phyloP scores from a whole-genome alignment of 1,140 invertebrate genomes.

The Lordiphosa stackelbergi region DNA sequence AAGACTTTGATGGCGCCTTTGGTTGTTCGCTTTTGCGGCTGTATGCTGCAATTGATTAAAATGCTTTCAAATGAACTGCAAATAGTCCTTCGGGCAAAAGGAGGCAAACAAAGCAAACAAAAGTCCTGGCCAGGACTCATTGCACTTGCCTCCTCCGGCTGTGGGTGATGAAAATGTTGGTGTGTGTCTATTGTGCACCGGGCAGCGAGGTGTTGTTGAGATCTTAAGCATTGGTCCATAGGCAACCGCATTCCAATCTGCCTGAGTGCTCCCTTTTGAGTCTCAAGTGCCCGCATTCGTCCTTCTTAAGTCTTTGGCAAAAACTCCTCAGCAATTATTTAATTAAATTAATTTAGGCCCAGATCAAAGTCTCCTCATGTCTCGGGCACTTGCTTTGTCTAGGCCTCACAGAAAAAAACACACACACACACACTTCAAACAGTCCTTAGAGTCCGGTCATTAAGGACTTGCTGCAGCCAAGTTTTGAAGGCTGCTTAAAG shows the following conservation, averaged over 20 bases:
- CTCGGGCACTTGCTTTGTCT: conserved; percentile 4
- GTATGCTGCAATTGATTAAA: conserved; percentile 48
- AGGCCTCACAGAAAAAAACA: conserved; percentile 2
- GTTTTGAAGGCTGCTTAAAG: conserved; percentile 8
- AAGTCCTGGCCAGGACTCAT: conserved; percentile 1
- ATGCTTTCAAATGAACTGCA: conserved; percentile 39
- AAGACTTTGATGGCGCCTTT: conserved; percentile 3
- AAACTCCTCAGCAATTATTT: conserved; percentile 38
- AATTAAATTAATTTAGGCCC: conserved; percentile 47
- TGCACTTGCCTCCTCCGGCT: conserved; percentile 31
- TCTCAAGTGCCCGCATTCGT: conserved; percentile 4
- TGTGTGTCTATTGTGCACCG: conserved; percentile 9
- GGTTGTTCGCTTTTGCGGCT: conserved; percentile 14
- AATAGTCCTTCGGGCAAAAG: conserved; percentile 11
- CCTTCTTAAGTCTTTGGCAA: conserved; percentile 5
- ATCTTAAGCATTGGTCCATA: conserved; percentile 20
- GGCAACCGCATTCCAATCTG: conserved; percentile 42
- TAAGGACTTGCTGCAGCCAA: background rate
- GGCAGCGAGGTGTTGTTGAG: conserved; percentile 33
- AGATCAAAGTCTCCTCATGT: conserved; percentile 24
- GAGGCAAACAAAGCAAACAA: conserved; percentile 11
- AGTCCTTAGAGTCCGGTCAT: too few species aligned
- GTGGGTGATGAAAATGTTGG: conserved; percentile 22
- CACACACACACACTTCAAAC: conserved; percentile 24
- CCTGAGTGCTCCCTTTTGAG: conserved; percentile 36